A percentile compares a stretch with the other conserved stretches of the same genome.
These are phyloP conservation scores for Ashinkailepas kermadecensis DNA, from an alignment of 2,888 invertebrate genomes.

Conservation along the genomic window DNA sequence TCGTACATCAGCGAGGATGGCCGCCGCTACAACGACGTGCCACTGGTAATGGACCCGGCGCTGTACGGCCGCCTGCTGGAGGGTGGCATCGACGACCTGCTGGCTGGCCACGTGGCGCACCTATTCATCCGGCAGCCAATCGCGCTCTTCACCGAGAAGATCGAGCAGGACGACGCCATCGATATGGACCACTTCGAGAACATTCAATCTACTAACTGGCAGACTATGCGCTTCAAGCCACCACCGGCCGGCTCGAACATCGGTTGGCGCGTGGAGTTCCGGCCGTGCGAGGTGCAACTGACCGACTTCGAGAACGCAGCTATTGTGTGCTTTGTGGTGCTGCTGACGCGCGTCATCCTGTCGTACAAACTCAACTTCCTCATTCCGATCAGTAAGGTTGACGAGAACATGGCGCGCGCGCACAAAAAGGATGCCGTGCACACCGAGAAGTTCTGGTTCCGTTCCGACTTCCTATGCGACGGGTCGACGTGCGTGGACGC, in stretches of 20 bases:
- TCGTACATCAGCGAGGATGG: conserved; percentile 69
- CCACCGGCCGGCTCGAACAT: conserved; percentile 92
- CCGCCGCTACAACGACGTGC: conserved; percentile 77
- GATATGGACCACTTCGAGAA: conserved; percentile 99
- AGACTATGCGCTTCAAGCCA: conserved; percentile 98
- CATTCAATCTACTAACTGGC: conserved; percentile 99
- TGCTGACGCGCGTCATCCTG: conserved; percentile 91
- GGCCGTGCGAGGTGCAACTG: conserved; percentile 95
- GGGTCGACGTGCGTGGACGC: conserved; percentile 31
- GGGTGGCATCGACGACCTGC: conserved; percentile 82
- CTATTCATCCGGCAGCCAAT: conserved; percentile 96
- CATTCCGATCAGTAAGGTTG: conserved; percentile 94
- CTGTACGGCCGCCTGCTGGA: conserved; percentile 73
- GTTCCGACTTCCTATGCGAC: conserved; percentile 52
- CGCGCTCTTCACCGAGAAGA: conserved; percentile 87
- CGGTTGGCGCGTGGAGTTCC: conserved; percentile 99
- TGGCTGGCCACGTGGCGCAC: conserved; percentile 95
- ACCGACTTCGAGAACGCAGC: conserved; percentile 99
- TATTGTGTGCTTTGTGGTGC: conserved; percentile 92
- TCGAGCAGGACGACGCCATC: conserved; percentile 83
- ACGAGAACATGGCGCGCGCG: conserved; percentile 94
- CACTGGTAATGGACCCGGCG: conserved; percentile 72
- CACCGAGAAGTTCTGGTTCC: conserved; percentile 85
- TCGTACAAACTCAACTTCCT: conserved; percentile 93
- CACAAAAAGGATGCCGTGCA: conserved; percentile 82